phyloP scores from a whole-genome alignment of 1,140 invertebrate genomes.

The Sitophilus oryzae region DNA sequence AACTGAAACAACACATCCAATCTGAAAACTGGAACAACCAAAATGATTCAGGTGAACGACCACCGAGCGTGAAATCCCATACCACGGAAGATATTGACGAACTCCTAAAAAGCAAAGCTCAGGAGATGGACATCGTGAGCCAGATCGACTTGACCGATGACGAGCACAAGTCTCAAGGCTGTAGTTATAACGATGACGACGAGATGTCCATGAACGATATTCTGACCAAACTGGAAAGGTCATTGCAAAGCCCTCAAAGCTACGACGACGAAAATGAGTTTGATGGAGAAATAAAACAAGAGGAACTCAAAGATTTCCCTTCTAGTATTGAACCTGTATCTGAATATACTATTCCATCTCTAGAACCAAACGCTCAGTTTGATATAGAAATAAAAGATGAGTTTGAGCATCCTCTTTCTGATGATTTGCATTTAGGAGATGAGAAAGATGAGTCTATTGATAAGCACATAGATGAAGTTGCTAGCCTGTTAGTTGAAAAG shows the following conservation, averaged over 20 bases:
- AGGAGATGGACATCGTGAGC: constrained; percentile 21
- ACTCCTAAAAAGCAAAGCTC: constrained; percentile 32
- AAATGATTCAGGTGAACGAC: constrained; percentile 8
- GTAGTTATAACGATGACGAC: constrained; percentile 54
- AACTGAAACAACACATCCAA: constrained; percentile 47
- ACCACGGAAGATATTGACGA: constrained; percentile 26
- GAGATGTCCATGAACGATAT: constrained; percentile 56
- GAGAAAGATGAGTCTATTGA: too few species aligned
- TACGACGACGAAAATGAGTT: constrained; percentile 12
- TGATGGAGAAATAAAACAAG: too few species aligned
- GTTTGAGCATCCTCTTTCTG: too few species aligned
- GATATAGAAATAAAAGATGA: neutral
- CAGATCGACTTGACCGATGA: constrained; percentile 31
- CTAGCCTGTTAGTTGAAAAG: too few species aligned
- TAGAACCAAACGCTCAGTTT: neutral
- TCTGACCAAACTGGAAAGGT: constrained; percentile 51
- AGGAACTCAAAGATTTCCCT: too few species aligned
- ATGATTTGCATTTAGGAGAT: too few species aligned
- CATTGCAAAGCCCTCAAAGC: constrained; percentile 48
- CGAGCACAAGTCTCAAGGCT: constrained; percentile 34
- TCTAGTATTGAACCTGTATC: constrained; percentile 12
- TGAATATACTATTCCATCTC: neutral
- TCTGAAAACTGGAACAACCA: constrained; percentile 37
- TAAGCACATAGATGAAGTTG: too few species aligned
- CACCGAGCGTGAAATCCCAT: constrained; percentile 1